These are phyloP conservation scores for Dolichopus griseipennis DNA, from an alignment of 2,888 invertebrate genomes.

Conservation along the genomic window DNA sequence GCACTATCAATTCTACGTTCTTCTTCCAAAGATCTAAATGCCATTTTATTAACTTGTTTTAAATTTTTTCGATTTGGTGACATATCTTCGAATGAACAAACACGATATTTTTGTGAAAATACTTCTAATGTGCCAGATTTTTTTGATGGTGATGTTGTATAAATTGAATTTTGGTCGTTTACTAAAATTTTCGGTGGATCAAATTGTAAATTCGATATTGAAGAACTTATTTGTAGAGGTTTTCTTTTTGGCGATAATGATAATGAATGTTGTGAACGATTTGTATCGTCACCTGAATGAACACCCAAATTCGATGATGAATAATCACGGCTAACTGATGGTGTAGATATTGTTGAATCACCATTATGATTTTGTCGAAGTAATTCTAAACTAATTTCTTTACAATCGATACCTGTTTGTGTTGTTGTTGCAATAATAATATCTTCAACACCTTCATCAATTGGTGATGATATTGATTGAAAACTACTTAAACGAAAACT, in stretches of 20 bases:
- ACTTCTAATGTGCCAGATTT: constrained; percentile 42
- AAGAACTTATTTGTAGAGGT: constrained; percentile 31
- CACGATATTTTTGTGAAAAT: constrained; percentile 43
- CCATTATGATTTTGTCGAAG: constrained; percentile 22
- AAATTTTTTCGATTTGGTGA: constrained; percentile 36
- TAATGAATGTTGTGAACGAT: constrained; percentile 30
- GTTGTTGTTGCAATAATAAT: constrained; percentile 38
- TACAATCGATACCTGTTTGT: constrained; percentile 28
- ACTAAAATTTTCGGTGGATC: constrained; percentile 44
- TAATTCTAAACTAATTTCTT: constrained; percentile 38
- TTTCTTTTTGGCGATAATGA: constrained; percentile 40
- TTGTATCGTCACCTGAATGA: constrained; percentile 10
- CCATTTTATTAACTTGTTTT: constrained; percentile 39
- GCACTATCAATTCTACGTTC: constrained; percentile 43
- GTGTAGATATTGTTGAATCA: constrained; percentile 41
- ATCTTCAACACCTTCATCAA: constrained; percentile 44
- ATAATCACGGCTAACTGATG: constrained; percentile 39
- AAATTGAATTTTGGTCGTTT: constrained; percentile 43
- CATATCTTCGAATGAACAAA: constrained; percentile 44
- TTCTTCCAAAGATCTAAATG: constrained; percentile 42
- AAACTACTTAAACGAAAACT: constrained; percentile 43
- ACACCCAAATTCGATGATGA: constrained; percentile 3
- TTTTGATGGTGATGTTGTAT: constrained; percentile 44
- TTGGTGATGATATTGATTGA: constrained; percentile 43
- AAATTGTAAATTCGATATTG: constrained; percentile 31